Conservation (phyloP, 2,888 invertebrate genomes). For the Chloroclysta siterata region DNA sequence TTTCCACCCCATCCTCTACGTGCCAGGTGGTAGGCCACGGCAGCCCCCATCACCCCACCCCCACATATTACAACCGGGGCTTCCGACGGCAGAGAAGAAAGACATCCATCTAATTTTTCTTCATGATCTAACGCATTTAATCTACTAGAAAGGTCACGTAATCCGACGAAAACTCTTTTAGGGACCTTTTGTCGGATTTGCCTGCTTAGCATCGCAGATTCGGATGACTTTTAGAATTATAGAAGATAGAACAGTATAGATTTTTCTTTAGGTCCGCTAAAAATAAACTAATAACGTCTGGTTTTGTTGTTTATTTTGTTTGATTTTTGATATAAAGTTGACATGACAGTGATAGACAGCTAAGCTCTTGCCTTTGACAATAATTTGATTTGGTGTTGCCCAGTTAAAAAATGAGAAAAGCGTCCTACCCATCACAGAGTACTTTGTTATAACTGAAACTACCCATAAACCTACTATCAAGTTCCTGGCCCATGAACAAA, state of each 20-base stretch:
- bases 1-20: conserved; percentile 92
- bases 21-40: conserved; percentile 95
- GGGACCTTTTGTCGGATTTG: conserved; percentile 12
- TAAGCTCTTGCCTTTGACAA: no score
- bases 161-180: conserved; percentile 16
- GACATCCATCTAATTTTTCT: conserved; percentile 65
- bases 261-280: background rate
- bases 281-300: background rate
- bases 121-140: conserved; percentile 64
- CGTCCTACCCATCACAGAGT: no score
- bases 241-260: background rate
- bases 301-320: background rate
- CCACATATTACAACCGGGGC: conserved; percentile 94
- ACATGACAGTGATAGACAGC: background rate
- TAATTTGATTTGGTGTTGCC: no score
- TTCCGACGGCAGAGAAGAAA: conserved; percentile 69
- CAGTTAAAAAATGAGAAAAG: no score
- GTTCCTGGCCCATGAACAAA: no score
- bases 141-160: conserved; percentile 55
- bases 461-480: no score
- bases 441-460: no score
- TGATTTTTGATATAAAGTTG: background rate
- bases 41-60: conserved; percentile 95
- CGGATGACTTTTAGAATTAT: background rate
- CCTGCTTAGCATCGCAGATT: conserved; percentile 18